A percentile compares a stretch with the other conserved stretches of the same genome.
Conservation (phyloP, 2,797 vertebrate species). For the Bucorvus abyssinicus region DNA sequence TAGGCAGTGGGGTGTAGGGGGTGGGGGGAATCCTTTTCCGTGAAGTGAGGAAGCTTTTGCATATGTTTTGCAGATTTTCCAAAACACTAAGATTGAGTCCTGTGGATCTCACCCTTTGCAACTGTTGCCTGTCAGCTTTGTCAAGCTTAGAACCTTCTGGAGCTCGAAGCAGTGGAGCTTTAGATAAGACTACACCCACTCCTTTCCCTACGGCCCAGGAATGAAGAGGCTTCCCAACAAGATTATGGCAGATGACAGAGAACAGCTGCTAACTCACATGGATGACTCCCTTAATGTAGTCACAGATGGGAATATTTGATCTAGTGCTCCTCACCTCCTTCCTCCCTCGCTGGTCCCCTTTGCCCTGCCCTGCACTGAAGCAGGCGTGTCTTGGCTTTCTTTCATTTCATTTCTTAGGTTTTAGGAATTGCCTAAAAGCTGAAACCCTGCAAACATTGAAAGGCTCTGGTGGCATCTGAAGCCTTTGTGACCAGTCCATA, state of each 20-base stretch:
- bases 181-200: not conserved
- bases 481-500: not conserved
- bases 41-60: not conserved
- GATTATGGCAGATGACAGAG: not conserved
- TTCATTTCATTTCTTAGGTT: not conserved
- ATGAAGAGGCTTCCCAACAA: not conserved
- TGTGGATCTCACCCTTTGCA: not conserved
- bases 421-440: not conserved
- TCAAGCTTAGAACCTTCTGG: not conserved
- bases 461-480: not conserved
- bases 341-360: not conserved
- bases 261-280: not conserved
- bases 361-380: not conserved
- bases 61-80: not conserved
- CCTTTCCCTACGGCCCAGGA: not conserved
- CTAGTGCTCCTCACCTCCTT: not conserved
- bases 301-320: not conserved
- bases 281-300: not conserved
- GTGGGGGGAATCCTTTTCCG: not conserved
- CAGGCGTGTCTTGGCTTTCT: not conserved
- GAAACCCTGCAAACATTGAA: not conserved
- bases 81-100: not conserved
- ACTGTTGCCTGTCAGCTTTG: not conserved
- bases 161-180: not conserved
- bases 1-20: fast-evolving